Percentiles rank a stretch among this genome's conserved stretches.
Evolutionary conservation across 2,888 invertebrate species (phyloP).

Genomic region (Amiota communis): DNA sequence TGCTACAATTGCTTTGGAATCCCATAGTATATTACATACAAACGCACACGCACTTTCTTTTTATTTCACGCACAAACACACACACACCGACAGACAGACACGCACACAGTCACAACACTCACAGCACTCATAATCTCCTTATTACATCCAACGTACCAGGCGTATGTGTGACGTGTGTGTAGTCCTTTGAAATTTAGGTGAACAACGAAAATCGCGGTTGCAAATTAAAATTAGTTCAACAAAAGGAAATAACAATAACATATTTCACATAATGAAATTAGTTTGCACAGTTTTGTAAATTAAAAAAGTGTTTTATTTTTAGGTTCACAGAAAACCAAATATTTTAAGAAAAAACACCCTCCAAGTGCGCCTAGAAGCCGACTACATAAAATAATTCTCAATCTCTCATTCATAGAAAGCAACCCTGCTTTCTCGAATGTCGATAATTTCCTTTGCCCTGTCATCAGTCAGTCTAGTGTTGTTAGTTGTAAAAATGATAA

Average conservation of each 20-base stretch:
- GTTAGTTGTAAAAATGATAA: no score
- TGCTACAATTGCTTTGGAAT: constrained; percentile 21
- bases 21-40: constrained; percentile 8
- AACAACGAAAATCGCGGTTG: not conserved
- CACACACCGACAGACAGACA: constrained; percentile 47
- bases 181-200: no score
- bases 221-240: no score
- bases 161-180: no score
- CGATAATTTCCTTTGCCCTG: no score
- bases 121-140: constrained; percentile 46
- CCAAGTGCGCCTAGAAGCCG: constrained; percentile 45
- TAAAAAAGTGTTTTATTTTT: no score
- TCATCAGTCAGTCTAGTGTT: no score
- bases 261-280: no score
- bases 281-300: no score
- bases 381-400: not conserved
- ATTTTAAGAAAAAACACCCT: constrained; percentile 53
- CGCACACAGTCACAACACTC: constrained; percentile 50
- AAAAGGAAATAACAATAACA: no score
- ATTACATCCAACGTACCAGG: no score
- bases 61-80: constrained; percentile 48
- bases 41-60: constrained; percentile 15
- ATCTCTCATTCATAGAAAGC: constrained; percentile 4
- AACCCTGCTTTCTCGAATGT: not conserved
- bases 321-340: constrained; percentile 36